Evolutionary conservation across 1,140 invertebrate genomes (phyloP), one percentile per base, ranked within the genome.

Genomic region (Drosophila gunungcola): DNA sequence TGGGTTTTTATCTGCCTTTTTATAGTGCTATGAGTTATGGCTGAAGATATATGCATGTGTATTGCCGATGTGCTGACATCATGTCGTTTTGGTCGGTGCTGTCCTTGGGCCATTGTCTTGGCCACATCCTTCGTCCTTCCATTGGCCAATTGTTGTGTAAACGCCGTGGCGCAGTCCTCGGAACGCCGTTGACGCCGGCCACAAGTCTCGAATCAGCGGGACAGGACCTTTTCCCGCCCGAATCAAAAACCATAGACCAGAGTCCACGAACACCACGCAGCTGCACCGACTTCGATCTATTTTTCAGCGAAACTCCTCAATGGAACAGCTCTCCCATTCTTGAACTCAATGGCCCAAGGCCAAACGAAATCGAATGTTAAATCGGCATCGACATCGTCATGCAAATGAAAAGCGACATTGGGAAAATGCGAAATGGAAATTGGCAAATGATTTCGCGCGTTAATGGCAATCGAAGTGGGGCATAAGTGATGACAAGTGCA

Each of bases 111-210:
- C 64, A 57, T 74, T 83, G 63, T 84, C 25, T 34, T 54, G 16
- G 46, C 41, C 53, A 41, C 36, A 25, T 41, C 27, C 52, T 6
- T 13, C 9, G 46, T 49, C 39, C 32, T 45, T 46, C 9, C 2
- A 11, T 43, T 49, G 25, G 55, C 41, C 70, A 61, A 80, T 80
- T 80, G 78, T 80, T 80, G 57, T 74, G 77, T 34, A 75, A 80
- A 80, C 78, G 78, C 78, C 78, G 77, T 80, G 78, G 78, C 74
- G 74, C 74, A 77, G 63, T 48, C 56, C 56, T 46, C 73, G 74
- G 74, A 69, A 80, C 78, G 78, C 78, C 78, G 77, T 74, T 75
- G 51, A 80, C 70, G 77, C 69, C 77, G 78, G 74, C 56, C 72
- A 61, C 77, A 75, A 75, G 70, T 75, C 63, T 34, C 21, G 36